phyloP scores from a whole-genome alignment of 2,888 invertebrate species.

The Elmis aenea region DNA sequence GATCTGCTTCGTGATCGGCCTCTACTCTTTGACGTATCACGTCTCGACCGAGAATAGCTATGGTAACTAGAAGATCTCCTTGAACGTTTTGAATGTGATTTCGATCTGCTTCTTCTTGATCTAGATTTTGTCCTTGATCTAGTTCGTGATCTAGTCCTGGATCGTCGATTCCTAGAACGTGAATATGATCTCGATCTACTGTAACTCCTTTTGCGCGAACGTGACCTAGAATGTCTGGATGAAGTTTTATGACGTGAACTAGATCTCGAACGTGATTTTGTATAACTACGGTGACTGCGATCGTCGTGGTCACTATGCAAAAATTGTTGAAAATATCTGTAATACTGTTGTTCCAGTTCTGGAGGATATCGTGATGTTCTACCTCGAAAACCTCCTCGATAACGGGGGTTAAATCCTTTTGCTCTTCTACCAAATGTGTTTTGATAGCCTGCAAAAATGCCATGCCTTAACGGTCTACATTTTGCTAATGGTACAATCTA shows the following conservation, averaged over 20 bases:
- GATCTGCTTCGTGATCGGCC: slow-evolving; percentile 10
- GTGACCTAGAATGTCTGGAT: slow-evolving; percentile 25
- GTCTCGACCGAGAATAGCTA: slow-evolving; percentile 6
- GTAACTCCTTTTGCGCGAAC: slow-evolving; percentile 30
- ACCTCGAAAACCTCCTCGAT: slow-evolving; percentile 37
- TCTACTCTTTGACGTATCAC: slow-evolving; percentile 15
- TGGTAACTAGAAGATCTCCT: slow-evolving; percentile 5
- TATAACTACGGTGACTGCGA: slow-evolving; percentile 48
- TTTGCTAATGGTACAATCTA: not conserved
- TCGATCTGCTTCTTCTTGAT: slow-evolving; percentile 27
- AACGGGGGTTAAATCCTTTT: slow-evolving; percentile 22
- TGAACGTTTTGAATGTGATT: slow-evolving; percentile 18
- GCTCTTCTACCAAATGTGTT: slow-evolving; percentile 15
- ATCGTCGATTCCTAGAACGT: slow-evolving; percentile 16
- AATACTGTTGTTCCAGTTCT: slow-evolving; percentile 46
- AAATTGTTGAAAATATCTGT: slow-evolving; percentile 59
- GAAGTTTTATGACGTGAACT: slow-evolving; percentile 29
- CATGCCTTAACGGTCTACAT: no score
- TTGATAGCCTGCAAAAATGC: slow-evolving; percentile 9
- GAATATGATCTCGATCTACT: slow-evolving; percentile 21
- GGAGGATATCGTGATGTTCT: slow-evolving; percentile 27
- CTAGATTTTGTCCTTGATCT: slow-evolving; percentile 22
- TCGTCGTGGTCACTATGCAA: slow-evolving; percentile 51
- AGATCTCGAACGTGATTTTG: slow-evolving; percentile 41
- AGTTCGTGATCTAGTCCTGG: slow-evolving; percentile 21